Percentiles rank a stretch among this genome's conserved stretches.
Evolutionary conservation across 2,797 vertebrate genomes (phyloP).

Genomic region (Garrulus glandarius): DNA sequence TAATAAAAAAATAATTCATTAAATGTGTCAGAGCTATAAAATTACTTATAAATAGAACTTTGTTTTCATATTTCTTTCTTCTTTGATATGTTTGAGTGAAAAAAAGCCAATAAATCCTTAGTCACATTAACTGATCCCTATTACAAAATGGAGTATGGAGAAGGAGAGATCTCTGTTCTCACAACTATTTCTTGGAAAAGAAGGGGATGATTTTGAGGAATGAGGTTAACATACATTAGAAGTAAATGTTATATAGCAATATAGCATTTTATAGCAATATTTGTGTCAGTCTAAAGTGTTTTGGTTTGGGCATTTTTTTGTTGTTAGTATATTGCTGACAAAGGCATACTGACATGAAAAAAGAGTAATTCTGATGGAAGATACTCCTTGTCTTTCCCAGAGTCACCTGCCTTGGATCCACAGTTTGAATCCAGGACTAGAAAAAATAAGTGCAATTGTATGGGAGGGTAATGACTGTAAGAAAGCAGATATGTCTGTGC

Average conservation of each 20-base stretch:
- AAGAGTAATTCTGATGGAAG: not conserved
- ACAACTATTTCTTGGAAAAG: not conserved
- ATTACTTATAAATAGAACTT: not conserved
- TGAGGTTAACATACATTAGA: not conserved
- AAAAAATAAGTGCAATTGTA: constrained; percentile 97
- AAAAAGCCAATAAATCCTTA: not conserved
- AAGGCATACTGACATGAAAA: not conserved
- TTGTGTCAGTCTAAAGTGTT: not conserved
- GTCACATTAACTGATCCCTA: not conserved
- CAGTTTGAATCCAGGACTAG: constrained; percentile 91
- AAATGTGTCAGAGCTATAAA: not conserved
- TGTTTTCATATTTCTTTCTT: not conserved
- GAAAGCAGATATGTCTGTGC: constrained; percentile 98
- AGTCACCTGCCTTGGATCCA: constrained; percentile 94
- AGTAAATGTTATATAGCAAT: not conserved
- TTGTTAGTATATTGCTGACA: not conserved
- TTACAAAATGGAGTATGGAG: not conserved
- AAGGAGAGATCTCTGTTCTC: not conserved
- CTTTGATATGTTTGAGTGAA: not conserved
- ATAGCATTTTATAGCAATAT: not conserved
- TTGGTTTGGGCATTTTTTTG: not conserved
- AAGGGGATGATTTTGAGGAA: not conserved
- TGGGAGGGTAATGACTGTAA: constrained; percentile 99
- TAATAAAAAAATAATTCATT: not conserved
- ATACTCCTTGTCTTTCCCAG: constrained; percentile 67